Conservation (phyloP, 2,888 invertebrate genomes). For the Aelia acuminata region DNA sequence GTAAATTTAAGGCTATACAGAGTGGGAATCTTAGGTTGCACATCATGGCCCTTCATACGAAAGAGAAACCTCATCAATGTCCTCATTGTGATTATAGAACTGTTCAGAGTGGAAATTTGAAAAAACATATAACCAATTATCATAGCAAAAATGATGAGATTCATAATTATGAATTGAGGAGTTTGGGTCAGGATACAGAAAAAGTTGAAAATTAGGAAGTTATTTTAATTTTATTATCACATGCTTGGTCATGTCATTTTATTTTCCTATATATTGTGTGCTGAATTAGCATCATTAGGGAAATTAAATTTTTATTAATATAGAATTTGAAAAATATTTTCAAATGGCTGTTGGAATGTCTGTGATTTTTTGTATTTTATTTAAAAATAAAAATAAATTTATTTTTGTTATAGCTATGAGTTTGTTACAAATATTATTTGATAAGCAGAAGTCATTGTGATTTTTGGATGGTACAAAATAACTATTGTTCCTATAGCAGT, state of each 20-base stretch:
- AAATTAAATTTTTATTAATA: neutral
- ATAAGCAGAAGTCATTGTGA: neutral
- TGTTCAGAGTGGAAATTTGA: constrained; percentile 52
- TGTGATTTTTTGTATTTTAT: constrained; percentile 10
- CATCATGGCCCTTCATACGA: constrained; percentile 43
- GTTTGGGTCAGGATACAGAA: neutral
- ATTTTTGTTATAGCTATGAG: neutral
- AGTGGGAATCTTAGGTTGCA: constrained; percentile 41
- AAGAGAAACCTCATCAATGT: constrained; percentile 40
- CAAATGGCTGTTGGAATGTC: constrained; percentile 6
- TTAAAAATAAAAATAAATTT: neutral
- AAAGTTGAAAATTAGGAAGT: neutral
- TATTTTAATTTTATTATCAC: neutral
- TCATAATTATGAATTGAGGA: constrained; percentile 7
- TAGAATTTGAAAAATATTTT: neutral
- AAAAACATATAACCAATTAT: constrained; percentile 43
- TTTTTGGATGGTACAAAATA: neutral
- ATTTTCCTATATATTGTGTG: neutral
- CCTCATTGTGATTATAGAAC: constrained; percentile 45
- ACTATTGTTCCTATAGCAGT: neutral
- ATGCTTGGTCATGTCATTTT: neutral
- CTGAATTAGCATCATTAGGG: neutral
- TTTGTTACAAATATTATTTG: neutral
- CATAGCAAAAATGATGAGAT: constrained; percentile 9
- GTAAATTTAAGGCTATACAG: constrained; percentile 8